Base-by-base conservation (phyloP, 2,888 invertebrate species). In the Drosophila macrospina region DNA sequence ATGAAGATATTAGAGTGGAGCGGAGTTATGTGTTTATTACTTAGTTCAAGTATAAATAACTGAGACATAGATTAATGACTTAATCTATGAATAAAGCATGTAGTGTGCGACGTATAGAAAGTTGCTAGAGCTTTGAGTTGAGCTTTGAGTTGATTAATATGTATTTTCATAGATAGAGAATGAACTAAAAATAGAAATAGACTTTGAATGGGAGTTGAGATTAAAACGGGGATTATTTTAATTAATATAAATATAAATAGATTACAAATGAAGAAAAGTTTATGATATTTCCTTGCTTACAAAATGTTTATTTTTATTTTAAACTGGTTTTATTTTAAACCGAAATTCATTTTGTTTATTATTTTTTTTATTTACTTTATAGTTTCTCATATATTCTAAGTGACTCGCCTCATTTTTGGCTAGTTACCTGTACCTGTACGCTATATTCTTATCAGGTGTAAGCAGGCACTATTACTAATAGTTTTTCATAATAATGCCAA, bases 11-110 rank as follows among this genome's bases (percentile, higher is more conserved):
- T 44, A 44, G 8, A 15, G 59, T 15, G 7, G 10, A 15, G 59
- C n/a, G 7, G 10, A 48, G 57, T 42, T 52, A 59, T 51, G 52
- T 11, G 32, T 10, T 24, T 32, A 48, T n/a, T n/a, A n/a, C n/a
- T n/a, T n/a, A n/a, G n/a, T n/a, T n/a, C n/a, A n/a, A n/a, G n/a
- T n/a, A n/a, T n/a, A n/a, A n/a, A n/a, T n/a, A n/a, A n/a, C n/a
- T 34, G 8, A 16, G 24, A 50, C 24, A 24, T 34, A 34, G 59
- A 8, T 60, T 44, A 61, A 61, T 61, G 44, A 30, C 34, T 54
- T 11, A 28, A 61, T 54, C 42, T 36, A 11, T 34, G 15, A 51
- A 42, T 51, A 24, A 55, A 32, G 39, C 20, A 20, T 20, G 28
- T 30, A 6, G 7, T 11, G 11, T 47, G 30, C 30, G 13, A 45